Base-by-base conservation (phyloP, 23 tunicate genomes). In the Pegea sp. region DNA sequence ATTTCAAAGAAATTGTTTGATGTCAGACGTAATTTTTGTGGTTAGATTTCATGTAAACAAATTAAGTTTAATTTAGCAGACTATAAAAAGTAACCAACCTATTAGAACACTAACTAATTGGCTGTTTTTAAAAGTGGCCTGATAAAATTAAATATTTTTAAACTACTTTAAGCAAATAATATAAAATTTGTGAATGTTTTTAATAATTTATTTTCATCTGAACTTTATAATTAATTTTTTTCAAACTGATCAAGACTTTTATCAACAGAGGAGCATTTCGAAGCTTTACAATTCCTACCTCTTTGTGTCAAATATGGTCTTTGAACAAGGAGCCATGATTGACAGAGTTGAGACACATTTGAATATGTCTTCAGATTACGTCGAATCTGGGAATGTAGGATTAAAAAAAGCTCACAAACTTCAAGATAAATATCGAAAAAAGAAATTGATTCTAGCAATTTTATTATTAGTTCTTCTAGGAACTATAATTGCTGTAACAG, bases 361-460 rank as follows among this genome's bases (percentile, higher is more conserved):
- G 21, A 44, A 51, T 3, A 66, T 66, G 43, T 50, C 80, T 6
- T 49, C 84, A 19, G 71, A 81, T 31, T 81, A 72, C 67, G 75
- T 81, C 26, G 81, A 61, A 30, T n/a, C 48, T 30, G 59, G 93
- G 54, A 67, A 59, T 16, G 64, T 63, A 31, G 54, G 52, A 29
- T 49, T 81, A 56, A 81, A 81, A 30, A 81, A 81, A 49, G 93
- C 93, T 11, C 56, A 62, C 27, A 65, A 67, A 31, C 56, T 65
- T 11, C 69, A 71, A 54, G 56, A 72, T 54, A 81, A 81, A 67
- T 81, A 81, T 49, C 65, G 93, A 1, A 81, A 71, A 51, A 81
- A 81, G 61, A 73, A 73, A 42, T 42, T 52, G 44, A 56, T 66
- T 6, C 24, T 81, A 3, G 69, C 60, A 13, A 29, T 72, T 34